Percentiles rank a stretch among this genome's conserved stretches.
phyloP scores from a whole-genome alignment of 2,888 invertebrate genomes.

The Luperina testacea region DNA sequence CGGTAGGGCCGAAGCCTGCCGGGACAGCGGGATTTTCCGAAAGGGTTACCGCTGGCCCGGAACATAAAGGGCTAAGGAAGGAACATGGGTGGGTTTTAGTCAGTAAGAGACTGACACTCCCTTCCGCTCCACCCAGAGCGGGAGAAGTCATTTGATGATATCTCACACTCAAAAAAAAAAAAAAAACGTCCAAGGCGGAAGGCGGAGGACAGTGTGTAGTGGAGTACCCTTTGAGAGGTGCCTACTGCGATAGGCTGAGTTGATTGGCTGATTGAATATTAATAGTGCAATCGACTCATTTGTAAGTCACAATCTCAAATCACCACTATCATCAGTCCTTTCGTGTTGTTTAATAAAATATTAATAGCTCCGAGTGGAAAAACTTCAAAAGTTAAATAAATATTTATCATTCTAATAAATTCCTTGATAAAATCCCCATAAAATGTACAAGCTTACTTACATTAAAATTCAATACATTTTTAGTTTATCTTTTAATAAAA shows the following conservation, averaged over 20 bases:
- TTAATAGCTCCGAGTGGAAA: not conserved
- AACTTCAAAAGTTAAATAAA: not conserved
- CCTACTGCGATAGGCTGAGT: not conserved
- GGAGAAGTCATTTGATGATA: too few species aligned
- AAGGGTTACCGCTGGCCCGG: too few species aligned
- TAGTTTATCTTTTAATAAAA: slow-evolving; percentile 24
- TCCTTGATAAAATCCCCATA: not conserved
- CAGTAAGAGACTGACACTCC: too few species aligned
- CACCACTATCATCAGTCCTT: not conserved
- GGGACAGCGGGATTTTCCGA: too few species aligned
- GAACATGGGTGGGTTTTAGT: too few species aligned
- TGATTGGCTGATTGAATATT: too few species aligned
- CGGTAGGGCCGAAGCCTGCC: too few species aligned
- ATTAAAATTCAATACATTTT: slow-evolving; percentile 13
- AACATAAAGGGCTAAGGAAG: too few species aligned
- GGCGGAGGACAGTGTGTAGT: not conserved
- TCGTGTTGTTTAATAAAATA: not conserved
- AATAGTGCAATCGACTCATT: not conserved
- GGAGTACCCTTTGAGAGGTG: not conserved
- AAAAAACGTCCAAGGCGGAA: too few species aligned
- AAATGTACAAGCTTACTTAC: slow-evolving; percentile 8
- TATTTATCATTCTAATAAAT: not conserved
- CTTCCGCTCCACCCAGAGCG: too few species aligned
- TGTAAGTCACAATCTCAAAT: too few species aligned
- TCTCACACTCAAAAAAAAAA: too few species aligned